Conservation (phyloP, 1,140 invertebrate genomes). For the Nebria ingens region DNA sequence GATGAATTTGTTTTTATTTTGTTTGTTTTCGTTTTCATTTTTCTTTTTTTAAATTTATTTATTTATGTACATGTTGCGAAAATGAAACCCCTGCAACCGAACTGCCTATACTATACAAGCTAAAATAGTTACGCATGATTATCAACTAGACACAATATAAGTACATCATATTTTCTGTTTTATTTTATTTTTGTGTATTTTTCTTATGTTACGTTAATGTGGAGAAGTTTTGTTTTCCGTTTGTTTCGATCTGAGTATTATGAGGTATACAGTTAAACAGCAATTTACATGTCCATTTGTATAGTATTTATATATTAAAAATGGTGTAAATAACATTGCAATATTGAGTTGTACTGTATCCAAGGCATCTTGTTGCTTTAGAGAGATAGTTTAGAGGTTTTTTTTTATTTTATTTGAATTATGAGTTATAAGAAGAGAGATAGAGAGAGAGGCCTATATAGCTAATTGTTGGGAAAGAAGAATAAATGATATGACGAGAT, state of each 20-base stretch:
- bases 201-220: too few species aligned
- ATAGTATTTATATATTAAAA: conserved; percentile 27
- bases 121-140: conserved; percentile 26
- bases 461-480: too few species aligned
- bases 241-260: conserved; percentile 31
- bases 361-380: conserved; percentile 30
- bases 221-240: conserved; percentile 22
- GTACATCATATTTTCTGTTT: too few species aligned
- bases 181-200: too few species aligned
- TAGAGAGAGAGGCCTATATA: too few species aligned
- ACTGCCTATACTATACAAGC: conserved; percentile 20
- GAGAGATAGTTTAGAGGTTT: neutral
- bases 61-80: conserved; percentile 14
- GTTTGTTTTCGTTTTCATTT: too few species aligned
- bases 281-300: conserved; percentile 28
- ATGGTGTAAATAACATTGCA: conserved; percentile 15
- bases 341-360: conserved; percentile 35
- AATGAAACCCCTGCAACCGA: conserved; percentile 16
- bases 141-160: conserved; percentile 33
- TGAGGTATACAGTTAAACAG: conserved; percentile 32
- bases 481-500: too few species aligned
- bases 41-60: too few species aligned
- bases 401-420: conserved; percentile 22
- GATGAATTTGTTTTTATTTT: conserved; percentile 6
- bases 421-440: too few species aligned